Evolutionary conservation across 2,113 vertebrate species (phyloP), one percentile per base, ranked within the genome.

Genomic region (Macquaria ambigua): DNA sequence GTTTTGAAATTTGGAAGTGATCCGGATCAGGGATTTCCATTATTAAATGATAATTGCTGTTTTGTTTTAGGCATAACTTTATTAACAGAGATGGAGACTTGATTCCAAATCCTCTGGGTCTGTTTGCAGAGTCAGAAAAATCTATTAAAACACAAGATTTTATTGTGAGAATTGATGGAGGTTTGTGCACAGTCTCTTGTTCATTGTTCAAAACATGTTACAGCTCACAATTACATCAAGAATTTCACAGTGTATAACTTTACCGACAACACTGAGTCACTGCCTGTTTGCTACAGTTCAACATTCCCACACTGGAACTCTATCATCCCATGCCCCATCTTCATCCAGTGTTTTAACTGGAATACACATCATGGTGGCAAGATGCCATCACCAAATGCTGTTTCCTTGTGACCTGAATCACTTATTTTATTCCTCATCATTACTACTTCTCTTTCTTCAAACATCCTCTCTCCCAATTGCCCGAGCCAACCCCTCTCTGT

Each of bases 1-100:
- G 81, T 84, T 58, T 43, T 70, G 77, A 81, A 86, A 87, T 80
- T 73, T 77, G 75, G 72, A 58, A 75, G 70, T 75, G 62, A 92
- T 92, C 82, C 3, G 52, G 68, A 89, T 89, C 85, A 62, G 77
- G 82, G 80, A 82, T 82, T 83, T 75, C 50, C 52, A 72, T 86
- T 83, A 80, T 70, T 82, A 87, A 83, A 87, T 46, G 41, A 62
- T 90, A 85, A 87, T 83, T 79, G 74, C 70, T 46, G 62, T 81
- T 92, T 89, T 83, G 82, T 85, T 91, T 84, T 39, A 76, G 74
- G 78, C 87, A n/a, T 41, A 52, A 31, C 48, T 74, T 23, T 63
- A 84, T 74, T 0, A 84, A 63, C 55, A 37, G 23, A 74, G 81
- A 90, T 86, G 50, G 18, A 72, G 55, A 72, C 18, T 79, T 59